A percentile compares a stretch with the other conserved stretches of the same genome.
Conservation (phyloP, 92 coral and sea anemone genomes). For the Porites evermanni region DNA sequence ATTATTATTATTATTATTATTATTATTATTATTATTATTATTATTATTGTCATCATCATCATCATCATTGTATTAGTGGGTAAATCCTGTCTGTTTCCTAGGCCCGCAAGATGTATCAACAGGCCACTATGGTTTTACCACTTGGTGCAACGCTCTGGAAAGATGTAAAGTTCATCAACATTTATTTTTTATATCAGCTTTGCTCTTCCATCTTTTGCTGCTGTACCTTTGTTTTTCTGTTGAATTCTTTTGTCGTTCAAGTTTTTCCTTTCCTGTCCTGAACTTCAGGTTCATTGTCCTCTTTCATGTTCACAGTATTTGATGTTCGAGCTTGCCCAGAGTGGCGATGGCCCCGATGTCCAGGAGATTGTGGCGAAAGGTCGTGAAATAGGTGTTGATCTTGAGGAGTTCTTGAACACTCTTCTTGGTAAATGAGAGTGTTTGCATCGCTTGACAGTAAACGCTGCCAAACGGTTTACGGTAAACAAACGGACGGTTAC, state of each 20-base stretch:
- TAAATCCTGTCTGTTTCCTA: conserved; percentile 44
- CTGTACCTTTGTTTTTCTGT: background rate
- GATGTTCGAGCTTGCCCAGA: conserved; percentile 89
- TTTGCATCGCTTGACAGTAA: background rate
- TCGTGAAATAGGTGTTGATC: conserved; percentile 72
- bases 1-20: too few relatives aligned
- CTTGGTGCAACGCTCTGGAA: conserved; percentile 98
- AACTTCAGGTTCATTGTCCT: conserved; percentile 15
- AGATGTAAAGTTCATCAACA: conserved; percentile 85
- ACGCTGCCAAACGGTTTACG: conserved; percentile 4
- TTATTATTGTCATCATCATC: too few relatives aligned
- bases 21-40: too few relatives aligned
- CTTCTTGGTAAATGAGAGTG: conserved; percentile 75
- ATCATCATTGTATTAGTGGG: background rate
- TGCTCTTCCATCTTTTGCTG: background rate
- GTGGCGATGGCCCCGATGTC: conserved; percentile 65
- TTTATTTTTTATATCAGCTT: background rate
- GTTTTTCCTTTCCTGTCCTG: background rate
- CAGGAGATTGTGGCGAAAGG: conserved; percentile 67
- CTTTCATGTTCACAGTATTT: conserved; percentile 79
- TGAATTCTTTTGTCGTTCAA: background rate
- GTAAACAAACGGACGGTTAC: conserved; percentile 2
- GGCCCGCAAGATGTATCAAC: conserved; percentile 98
- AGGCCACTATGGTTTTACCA: conserved; percentile 87
- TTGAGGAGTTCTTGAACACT: conserved; percentile 79